phyloP scores from a whole-genome alignment of 2,797 vertebrate species.

The Crocidura indochinensis region DNA sequence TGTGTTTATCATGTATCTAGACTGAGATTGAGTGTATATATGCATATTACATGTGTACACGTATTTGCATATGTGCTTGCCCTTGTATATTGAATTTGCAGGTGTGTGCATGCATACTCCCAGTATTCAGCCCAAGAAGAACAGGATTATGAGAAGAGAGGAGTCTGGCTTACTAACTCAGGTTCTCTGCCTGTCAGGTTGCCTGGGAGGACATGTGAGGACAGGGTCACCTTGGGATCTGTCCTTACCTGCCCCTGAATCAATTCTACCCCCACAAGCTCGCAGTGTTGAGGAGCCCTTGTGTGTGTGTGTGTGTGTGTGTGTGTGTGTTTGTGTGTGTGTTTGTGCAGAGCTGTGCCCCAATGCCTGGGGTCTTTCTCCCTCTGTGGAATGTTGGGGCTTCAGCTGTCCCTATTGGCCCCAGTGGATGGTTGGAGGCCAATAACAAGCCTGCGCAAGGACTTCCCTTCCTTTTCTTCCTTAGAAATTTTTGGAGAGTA shows the following conservation, averaged over 20 bases:
- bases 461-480: not conserved
- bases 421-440: not conserved
- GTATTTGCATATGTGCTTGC: too few relatives aligned
- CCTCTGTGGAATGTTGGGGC: not conserved
- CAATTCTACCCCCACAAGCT: not conserved
- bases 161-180: not conserved
- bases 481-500: not conserved
- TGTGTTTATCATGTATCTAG: not conserved
- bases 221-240: not conserved
- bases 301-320: not conserved
- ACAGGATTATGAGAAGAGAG: not conserved
- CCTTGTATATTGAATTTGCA: not conserved
- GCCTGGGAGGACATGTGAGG: slow-evolving; percentile 31
- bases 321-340: too few relatives aligned
- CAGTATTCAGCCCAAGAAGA: not conserved
- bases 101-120: not conserved
- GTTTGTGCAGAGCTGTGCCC: not conserved
- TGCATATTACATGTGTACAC: not conserved
- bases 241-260: slow-evolving; percentile 50
- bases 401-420: not conserved
- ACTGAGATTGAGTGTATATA: not conserved
- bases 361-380: not conserved
- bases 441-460: not conserved
- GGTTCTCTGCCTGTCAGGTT: not conserved
- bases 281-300: not conserved